Percentiles rank a stretch among this genome's conserved stretches.
Evolutionary conservation across 92 coral and sea anemone species (phyloP).

Genomic region (Palythoa grandis): DNA sequence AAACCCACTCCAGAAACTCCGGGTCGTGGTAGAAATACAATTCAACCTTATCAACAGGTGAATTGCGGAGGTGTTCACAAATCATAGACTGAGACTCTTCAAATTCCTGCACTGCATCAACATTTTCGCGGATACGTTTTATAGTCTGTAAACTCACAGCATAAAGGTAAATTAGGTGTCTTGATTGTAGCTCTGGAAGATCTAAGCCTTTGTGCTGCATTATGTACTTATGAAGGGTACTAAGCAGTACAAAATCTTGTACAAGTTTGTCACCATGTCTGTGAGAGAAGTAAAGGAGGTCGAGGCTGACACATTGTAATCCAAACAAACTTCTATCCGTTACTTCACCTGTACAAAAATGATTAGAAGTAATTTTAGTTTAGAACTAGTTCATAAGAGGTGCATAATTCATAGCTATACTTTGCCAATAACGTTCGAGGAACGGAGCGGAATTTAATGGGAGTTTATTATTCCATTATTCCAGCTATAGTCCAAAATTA

Average conservation of each 20-base stretch:
- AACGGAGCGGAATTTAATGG: too few species aligned
- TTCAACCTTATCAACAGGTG: slow-evolving; percentile 56
- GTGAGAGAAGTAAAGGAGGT: slow-evolving; percentile 72
- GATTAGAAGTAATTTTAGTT: not conserved
- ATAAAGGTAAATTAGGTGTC: slow-evolving; percentile 67
- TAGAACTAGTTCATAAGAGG: not conserved
- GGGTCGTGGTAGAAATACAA: slow-evolving; percentile 55
- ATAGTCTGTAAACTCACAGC: slow-evolving; percentile 45
- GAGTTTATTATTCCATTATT: too few species aligned
- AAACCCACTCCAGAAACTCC: slow-evolving; percentile 74
- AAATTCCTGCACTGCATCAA: slow-evolving; percentile 41
- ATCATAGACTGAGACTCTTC: slow-evolving; percentile 53
- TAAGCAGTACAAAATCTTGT: slow-evolving; percentile 59
- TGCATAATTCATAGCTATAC: too few species aligned
- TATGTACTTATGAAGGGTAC: slow-evolving; percentile 66
- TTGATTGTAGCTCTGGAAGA: slow-evolving; percentile 54
- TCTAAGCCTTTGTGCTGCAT: slow-evolving; percentile 61
- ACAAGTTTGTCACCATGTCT: slow-evolving; percentile 63
- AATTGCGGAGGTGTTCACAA: slow-evolving; percentile 45
- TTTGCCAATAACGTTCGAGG: too few species aligned
- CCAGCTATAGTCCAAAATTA: too few species aligned
- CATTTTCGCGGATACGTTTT: slow-evolving; percentile 6
- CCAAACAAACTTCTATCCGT: slow-evolving; percentile 71
- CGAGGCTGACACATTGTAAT: slow-evolving; percentile 77
- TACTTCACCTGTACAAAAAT: slow-evolving; percentile 35